Conservation (phyloP, 2,113 vertebrate species). For the Phylloscopus trochiloides region DNA sequence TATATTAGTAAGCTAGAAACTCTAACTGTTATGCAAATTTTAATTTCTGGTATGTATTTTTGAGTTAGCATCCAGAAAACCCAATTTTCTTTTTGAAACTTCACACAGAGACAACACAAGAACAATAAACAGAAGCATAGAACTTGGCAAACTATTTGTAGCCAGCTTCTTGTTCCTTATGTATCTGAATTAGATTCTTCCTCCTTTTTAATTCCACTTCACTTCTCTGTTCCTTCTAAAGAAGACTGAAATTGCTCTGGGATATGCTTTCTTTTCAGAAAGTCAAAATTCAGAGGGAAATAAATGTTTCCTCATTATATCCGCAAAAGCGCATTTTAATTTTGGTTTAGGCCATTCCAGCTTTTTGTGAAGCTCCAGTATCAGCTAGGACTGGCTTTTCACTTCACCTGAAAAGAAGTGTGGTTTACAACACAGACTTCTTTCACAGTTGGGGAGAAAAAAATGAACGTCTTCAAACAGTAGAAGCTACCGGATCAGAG, state of each 20-base stretch:
- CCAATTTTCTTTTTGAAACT: background rate
- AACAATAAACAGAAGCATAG: background rate
- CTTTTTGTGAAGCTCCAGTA: background rate
- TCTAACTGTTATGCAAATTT: constrained; percentile 31
- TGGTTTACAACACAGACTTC: background rate
- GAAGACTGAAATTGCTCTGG: background rate
- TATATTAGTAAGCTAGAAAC: background rate
- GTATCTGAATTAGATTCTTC: background rate
- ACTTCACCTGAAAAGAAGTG: background rate
- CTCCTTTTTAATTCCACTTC: background rate
- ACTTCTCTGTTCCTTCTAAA: background rate
- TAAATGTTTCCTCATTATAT: background rate
- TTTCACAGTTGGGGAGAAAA: background rate
- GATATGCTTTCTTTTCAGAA: background rate
- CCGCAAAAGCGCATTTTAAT: background rate
- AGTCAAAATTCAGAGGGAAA: background rate
- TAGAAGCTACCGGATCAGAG: background rate
- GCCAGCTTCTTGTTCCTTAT: background rate
- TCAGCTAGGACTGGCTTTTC: background rate
- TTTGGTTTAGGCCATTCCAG: background rate
- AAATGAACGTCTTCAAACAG: background rate
- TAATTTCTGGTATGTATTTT: background rate
- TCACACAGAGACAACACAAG: background rate
- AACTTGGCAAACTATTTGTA: background rate
- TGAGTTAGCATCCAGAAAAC: background rate